These are phyloP conservation scores for Temnothorax curvispinosus DNA, from an alignment of 1,140 invertebrate species.

Conservation along the genomic window DNA sequence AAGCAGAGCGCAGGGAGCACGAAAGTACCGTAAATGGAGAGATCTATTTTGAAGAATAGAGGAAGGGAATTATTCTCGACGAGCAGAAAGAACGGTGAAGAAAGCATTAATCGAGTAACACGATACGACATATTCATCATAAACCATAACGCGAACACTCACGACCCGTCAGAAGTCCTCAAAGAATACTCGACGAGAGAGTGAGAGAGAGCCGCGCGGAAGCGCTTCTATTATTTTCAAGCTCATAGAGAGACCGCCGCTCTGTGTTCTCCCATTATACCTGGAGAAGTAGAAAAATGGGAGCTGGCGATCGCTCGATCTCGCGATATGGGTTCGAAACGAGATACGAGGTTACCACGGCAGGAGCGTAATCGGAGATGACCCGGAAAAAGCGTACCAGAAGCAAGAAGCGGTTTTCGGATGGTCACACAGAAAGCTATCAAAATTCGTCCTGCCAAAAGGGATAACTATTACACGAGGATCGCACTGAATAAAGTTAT, in stretches of 20 bases:
- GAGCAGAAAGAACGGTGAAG: conserved; percentile 36
- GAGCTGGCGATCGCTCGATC: conserved; percentile 52
- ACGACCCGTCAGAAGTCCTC: conserved; percentile 77
- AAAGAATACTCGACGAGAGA: conserved; percentile 78
- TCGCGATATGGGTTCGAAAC: conserved; percentile 51
- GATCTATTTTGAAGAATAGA: conserved; percentile 62
- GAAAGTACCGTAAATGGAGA: conserved; percentile 55
- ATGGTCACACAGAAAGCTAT: conserved; percentile 25
- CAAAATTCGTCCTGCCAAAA: conserved; percentile 22
- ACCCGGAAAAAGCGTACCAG: conserved; percentile 50
- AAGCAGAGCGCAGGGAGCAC: not conserved
- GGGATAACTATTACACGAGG: not conserved
- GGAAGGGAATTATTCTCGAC: conserved; percentile 49
- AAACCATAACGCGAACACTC: conserved; percentile 77
- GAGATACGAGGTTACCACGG: conserved; percentile 45
- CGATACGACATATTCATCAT: conserved; percentile 85
- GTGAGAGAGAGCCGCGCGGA: not conserved
- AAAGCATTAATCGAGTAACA: conserved; percentile 77
- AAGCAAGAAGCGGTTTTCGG: conserved; percentile 47
- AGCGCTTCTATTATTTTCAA: conserved; percentile 60
- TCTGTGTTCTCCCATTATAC: conserved; percentile 54
- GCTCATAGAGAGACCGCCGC: conserved; percentile 54
- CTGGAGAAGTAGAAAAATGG: conserved; percentile 51
- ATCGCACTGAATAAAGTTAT: not conserved
- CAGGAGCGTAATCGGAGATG: conserved; percentile 59